Conservation (phyloP, 2,888 invertebrate genomes). For the Epicampocera succincta region DNA sequence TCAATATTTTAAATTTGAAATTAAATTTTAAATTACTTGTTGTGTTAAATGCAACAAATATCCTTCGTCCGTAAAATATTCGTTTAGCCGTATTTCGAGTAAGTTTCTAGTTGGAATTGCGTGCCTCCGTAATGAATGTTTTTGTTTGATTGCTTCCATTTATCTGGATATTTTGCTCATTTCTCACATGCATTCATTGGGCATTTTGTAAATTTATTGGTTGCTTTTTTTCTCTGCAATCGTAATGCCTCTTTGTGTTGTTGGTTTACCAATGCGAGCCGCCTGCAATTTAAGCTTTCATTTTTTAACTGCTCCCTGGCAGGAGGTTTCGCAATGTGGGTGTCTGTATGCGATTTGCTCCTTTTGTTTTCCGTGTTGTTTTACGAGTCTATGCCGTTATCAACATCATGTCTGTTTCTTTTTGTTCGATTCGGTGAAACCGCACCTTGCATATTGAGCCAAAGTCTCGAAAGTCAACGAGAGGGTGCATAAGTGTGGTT, state of each 20-base stretch:
- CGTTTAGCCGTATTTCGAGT: too few species aligned
- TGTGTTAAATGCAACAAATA: too few species aligned
- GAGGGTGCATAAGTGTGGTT: conserved; percentile 64
- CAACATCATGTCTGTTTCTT: conserved; percentile 51
- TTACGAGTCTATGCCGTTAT: conserved; percentile 55
- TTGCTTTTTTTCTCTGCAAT: conserved; percentile 24
- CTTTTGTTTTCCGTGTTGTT: conserved; percentile 42
- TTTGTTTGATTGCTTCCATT: conserved; percentile 13
- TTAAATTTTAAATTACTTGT: background rate
- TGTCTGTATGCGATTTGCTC: conserved; percentile 60
- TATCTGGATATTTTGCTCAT: conserved; percentile 24
- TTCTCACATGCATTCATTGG: conserved; percentile 70
- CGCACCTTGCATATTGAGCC: conserved; percentile 67
- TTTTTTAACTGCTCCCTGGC: conserved; percentile 7
- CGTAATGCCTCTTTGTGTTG: conserved; percentile 60
- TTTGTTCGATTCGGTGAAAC: conserved; percentile 53
- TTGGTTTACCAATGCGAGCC: conserved; percentile 67
- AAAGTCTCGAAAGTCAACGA: conserved; percentile 61
- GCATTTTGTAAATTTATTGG: conserved; percentile 49
- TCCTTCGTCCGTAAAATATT: too few species aligned
- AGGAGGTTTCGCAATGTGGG: conserved; percentile 55
- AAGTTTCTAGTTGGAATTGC: background rate
- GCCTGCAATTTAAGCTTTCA: conserved; percentile 63
- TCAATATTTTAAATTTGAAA: conserved; percentile 68
- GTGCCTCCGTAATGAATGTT: background rate